Base-by-base conservation (phyloP, 1,140 invertebrate genomes). In the Zaprionus lachaisei region DNA sequence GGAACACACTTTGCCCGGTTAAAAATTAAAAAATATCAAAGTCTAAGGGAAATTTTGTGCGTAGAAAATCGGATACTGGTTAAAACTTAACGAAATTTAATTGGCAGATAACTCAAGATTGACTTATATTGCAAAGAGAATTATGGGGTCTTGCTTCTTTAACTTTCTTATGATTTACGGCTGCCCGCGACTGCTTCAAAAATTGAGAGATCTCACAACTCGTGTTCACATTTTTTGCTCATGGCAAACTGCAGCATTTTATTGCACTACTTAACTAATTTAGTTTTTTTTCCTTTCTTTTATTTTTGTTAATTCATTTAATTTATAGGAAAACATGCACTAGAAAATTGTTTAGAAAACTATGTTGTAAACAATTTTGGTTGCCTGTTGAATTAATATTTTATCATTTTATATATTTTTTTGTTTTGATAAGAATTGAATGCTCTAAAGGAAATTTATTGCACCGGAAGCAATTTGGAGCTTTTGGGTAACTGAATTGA, bases 1-100 rank as follows among this genome's bases (percentile, higher is more conserved):
- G 85, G 85, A 89, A 89, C 84, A 89, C 83, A 86, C 74, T 73
- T 89, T 90, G 71, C 84, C 84, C 71, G 83, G 83, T 79, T 44
- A 56, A 73, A 72, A 77, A 31, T 31, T 31, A 31, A 54, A 49
- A 44, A 66, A 62, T 58, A 69, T 38, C 20, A 41, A 57, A 28
- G 9, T 66, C 67, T 12, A 56, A 26, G 34, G 56, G 38, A 20
- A 80, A 86, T 72, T 70, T 87, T 86, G 83, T 86, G 80, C 81
- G 85, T 75, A 55, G 38, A 51, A 72, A 73, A 31, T 62, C 15
- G 56, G 15, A n/a, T 37, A 34, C 31, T 34, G 31, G 9, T 11
- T 34, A 11, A 11, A 31, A 31, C 9, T 11, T 3, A 34, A 34
- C 9, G 9, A 11, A 34, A 11, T 34, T 34, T 11, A 11, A 34